These are phyloP conservation scores for Shargacucullia verbasci DNA, from an alignment of 2,888 invertebrate species.

Conservation along the genomic window DNA sequence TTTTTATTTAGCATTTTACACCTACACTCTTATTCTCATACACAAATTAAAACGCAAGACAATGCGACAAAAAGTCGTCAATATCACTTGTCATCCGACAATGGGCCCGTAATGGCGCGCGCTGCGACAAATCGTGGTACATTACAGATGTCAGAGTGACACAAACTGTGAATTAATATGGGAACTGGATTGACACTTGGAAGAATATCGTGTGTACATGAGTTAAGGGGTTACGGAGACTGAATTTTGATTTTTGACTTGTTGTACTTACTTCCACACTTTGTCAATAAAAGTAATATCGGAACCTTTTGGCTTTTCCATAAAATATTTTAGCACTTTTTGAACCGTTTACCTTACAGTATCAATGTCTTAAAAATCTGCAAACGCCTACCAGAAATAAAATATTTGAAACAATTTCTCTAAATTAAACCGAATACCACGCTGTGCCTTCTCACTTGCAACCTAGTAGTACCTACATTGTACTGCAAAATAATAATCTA, in stretches of 20 bases:
- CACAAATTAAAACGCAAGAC: constrained; percentile 48
- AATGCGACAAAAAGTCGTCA: constrained; percentile 52
- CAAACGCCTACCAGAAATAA: too few species aligned
- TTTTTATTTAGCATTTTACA: not conserved
- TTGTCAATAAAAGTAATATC: too few species aligned
- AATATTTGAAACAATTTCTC: too few species aligned
- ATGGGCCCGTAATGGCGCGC: constrained; percentile 55
- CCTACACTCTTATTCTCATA: constrained; percentile 24
- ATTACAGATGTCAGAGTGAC: constrained; percentile 81
- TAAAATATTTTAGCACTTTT: too few species aligned
- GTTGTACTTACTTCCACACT: too few species aligned
- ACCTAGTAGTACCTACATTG: too few species aligned
- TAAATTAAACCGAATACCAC: too few species aligned
- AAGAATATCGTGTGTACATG: constrained; percentile 63
- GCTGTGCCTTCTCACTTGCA: too few species aligned
- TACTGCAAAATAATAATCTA: too few species aligned
- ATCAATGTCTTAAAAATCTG: too few species aligned
- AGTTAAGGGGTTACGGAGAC: constrained; percentile 21
- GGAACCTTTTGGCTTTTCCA: too few species aligned
- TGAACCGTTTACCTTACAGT: too few species aligned
- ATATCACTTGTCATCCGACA: constrained; percentile 59
- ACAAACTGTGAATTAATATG: constrained; percentile 83
- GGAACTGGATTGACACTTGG: constrained; percentile 80
- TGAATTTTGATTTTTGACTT: not conserved
- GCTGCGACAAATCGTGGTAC: constrained; percentile 75